These are phyloP conservation scores for Carabus problematicus DNA, from an alignment of 2,888 invertebrate genomes.

Conservation along the genomic window DNA sequence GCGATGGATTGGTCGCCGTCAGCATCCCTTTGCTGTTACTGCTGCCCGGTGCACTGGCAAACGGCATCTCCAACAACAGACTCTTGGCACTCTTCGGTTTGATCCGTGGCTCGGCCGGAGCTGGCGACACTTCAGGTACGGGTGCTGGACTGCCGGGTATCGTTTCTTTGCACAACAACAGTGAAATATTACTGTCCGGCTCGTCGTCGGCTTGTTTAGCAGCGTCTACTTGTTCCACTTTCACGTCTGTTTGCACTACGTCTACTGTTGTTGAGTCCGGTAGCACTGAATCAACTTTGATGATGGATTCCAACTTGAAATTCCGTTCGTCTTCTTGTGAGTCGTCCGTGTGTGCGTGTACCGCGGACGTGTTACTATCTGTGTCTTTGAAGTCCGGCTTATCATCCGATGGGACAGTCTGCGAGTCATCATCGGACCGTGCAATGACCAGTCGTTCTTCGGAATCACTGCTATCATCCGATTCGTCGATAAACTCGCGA, in stretches of 20 bases:
- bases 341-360: conserved; percentile 49
- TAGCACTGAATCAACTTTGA: conserved; percentile 45
- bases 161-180: conserved; percentile 86
- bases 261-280: conserved; percentile 52
- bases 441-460: conserved; percentile 69
- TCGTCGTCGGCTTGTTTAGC: conserved; percentile 56
- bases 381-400: conserved; percentile 50
- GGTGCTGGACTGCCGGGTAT: conserved; percentile 90
- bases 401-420: conserved; percentile 47
- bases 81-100: conserved; percentile 60
- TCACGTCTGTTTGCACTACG: conserved; percentile 25
- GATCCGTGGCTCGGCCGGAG: conserved; percentile 50
- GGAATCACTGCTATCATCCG: conserved; percentile 71
- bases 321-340: conserved; percentile 53
- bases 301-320: conserved; percentile 51
- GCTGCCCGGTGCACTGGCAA: conserved; percentile 71
- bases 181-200: conserved; percentile 73
- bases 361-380: conserved; percentile 49
- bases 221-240: conserved; percentile 50
- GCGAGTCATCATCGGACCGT: conserved; percentile 56
- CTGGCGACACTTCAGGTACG: conserved; percentile 56
- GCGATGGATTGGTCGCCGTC: conserved; percentile 13
- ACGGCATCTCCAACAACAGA: conserved; percentile 70
- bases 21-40: conserved; percentile 52
- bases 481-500: conserved; percentile 64